phyloP scores from a whole-genome alignment of 2,888 invertebrate genomes.

The Epinotia brunnichana region DNA sequence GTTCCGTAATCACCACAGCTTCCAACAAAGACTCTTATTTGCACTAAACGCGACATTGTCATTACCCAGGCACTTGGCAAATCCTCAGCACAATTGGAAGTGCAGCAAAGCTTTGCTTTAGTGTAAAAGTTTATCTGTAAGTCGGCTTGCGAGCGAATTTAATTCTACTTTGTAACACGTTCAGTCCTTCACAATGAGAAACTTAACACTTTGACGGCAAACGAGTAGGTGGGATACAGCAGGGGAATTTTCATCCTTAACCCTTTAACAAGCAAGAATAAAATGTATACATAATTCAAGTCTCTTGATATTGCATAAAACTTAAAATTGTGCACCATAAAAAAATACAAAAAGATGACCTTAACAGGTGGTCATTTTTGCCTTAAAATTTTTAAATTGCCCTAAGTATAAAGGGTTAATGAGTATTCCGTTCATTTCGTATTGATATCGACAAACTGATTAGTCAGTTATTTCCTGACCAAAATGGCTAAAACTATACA shows the following conservation, averaged over 20 bases:
- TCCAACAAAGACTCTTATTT: slow-evolving; percentile 21
- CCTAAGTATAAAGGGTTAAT: too few species aligned
- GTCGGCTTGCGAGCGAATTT: slow-evolving; percentile 40
- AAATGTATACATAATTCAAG: too few species aligned
- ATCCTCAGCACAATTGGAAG: slow-evolving; percentile 32
- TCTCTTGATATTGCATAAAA: too few species aligned
- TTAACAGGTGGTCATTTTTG: too few species aligned
- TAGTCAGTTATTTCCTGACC: neutral
- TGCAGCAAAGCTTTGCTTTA: slow-evolving; percentile 40
- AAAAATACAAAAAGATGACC: too few species aligned
- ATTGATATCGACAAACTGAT: neutral
- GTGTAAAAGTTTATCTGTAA: slow-evolving; percentile 42
- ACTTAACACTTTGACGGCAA: slow-evolving; percentile 1
- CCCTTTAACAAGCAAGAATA: too few species aligned
- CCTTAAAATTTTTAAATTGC: too few species aligned
- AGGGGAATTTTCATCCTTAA: neutral
- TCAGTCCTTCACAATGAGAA: slow-evolving; percentile 21
- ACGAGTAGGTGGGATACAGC: neutral
- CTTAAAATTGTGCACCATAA: too few species aligned
- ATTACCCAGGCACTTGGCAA: slow-evolving; percentile 34
- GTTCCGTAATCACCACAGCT: neutral
- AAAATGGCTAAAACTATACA: too few species aligned
- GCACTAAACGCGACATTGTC: slow-evolving; percentile 25
- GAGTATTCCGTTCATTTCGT: neutral
- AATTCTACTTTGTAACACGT: slow-evolving; percentile 43